These are phyloP conservation scores for Gonatopus flavifemur DNA, from an alignment of 1,140 invertebrate species.

Conservation along the genomic window DNA sequence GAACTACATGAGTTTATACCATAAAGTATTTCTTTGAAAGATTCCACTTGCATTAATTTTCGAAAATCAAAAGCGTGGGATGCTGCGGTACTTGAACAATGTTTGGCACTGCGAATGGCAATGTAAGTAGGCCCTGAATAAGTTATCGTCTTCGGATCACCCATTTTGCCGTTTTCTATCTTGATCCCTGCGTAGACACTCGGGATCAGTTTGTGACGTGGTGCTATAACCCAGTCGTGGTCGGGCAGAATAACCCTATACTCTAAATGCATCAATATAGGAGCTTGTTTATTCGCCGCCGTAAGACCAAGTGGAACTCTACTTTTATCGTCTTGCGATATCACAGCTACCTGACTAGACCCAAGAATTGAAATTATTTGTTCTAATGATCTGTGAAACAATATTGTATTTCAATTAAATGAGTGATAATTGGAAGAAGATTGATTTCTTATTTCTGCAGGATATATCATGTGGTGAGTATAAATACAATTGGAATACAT, in stretches of 20 bases:
- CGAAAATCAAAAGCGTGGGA: conserved; percentile 45
- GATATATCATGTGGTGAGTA: no score
- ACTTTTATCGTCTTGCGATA: conserved; percentile 38
- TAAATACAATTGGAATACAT: not conserved
- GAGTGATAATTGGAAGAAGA: conserved; percentile 2
- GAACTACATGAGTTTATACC: no score
- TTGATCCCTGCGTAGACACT: conserved; percentile 36
- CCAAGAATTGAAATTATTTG: conserved; percentile 28
- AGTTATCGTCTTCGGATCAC: conserved; percentile 30
- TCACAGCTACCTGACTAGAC: conserved; percentile 23
- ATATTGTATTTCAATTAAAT: not conserved
- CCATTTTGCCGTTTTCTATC: conserved; percentile 30
- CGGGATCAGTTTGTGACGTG: conserved; percentile 41
- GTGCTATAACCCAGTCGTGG: conserved; percentile 45
- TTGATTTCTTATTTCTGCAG: no score
- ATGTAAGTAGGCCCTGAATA: conserved; percentile 51
- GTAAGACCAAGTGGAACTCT: conserved; percentile 26
- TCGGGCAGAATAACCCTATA: conserved; percentile 43
- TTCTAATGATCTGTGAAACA: conserved; percentile 6
- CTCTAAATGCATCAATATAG: conserved; percentile 47
- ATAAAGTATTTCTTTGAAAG: conserved; percentile 21
- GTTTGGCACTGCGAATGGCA: conserved; percentile 44
- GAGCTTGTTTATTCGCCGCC: conserved; percentile 27
- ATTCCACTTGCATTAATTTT: conserved; percentile 24
- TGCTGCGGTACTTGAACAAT: conserved; percentile 38